phyloP scores from a whole-genome alignment of 2,797 vertebrate genomes.

The Chelon labrosus region DNA sequence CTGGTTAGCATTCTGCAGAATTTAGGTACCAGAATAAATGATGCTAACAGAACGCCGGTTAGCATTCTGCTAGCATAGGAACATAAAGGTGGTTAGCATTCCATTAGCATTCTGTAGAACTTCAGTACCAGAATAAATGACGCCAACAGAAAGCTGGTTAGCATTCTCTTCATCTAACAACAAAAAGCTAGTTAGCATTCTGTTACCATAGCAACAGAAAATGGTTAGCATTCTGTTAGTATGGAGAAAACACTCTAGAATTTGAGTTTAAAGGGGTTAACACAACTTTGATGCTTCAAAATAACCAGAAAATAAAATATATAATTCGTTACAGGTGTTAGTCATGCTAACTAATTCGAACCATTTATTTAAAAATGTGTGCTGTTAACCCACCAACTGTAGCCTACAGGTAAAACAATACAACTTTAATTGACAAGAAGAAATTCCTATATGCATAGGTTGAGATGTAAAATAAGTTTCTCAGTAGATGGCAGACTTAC shows the following conservation, averaged over 20 bases:
- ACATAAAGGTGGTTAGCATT: too few relatives aligned
- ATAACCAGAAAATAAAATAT: not conserved
- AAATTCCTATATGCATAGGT: not conserved
- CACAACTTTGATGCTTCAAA: not conserved
- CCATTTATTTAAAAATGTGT: not conserved
- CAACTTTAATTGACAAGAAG: not conserved
- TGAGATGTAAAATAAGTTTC: not conserved
- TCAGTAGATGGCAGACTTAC: constrained; percentile 79
- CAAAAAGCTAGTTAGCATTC: not conserved
- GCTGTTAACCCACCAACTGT: not conserved
- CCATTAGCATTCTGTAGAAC: too few relatives aligned
- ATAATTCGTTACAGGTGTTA: not conserved
- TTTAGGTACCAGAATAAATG: not conserved
- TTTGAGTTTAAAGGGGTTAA: not conserved
- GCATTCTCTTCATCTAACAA: too few relatives aligned
- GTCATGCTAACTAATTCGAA: not conserved
- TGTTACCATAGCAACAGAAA: not conserved
- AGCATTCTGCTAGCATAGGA: not conserved
- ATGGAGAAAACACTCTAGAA: not conserved
- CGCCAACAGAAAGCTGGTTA: too few relatives aligned
- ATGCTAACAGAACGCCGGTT: not conserved
- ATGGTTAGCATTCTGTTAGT: not conserved
- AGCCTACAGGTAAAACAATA: not conserved
- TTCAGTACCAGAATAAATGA: too few relatives aligned
- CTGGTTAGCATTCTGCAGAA: not conserved